Evolutionary conservation across 2,888 invertebrate species (phyloP).

Genomic region (Hirtodrosophila alboralis): DNA sequence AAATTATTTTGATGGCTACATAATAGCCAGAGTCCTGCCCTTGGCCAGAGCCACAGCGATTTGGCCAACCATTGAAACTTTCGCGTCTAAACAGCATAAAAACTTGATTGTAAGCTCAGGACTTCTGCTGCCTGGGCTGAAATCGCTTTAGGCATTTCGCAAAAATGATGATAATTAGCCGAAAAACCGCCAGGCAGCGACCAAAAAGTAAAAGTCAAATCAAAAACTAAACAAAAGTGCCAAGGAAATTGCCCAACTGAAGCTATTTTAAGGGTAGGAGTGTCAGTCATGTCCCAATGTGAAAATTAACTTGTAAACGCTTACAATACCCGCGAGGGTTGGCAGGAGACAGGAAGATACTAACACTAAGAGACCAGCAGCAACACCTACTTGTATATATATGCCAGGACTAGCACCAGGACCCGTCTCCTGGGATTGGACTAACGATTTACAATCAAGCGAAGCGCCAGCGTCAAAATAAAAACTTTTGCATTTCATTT

Average conservation of each 20-base stretch:
- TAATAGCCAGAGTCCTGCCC: constrained; percentile 59
- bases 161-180: constrained; percentile 82
- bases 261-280: constrained; percentile 14
- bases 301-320: constrained; percentile 82
- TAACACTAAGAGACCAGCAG: constrained; percentile 17
- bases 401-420: constrained; percentile 8
- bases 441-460: constrained; percentile 82
- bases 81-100: constrained; percentile 57
- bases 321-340: constrained; percentile 23
- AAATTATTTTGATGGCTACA: constrained; percentile 81
- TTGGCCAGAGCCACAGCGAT: constrained; percentile 10
- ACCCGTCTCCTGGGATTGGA: constrained; percentile 56
- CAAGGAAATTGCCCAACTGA: constrained; percentile 59
- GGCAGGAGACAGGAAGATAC: constrained; percentile 8
- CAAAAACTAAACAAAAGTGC: constrained; percentile 79
- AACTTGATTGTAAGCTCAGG: constrained; percentile 16
- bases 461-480: constrained; percentile 70
- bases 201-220: constrained; percentile 75
- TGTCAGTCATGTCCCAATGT: constrained; percentile 73
- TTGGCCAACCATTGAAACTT: constrained; percentile 48
- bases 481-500: constrained; percentile 79
- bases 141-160: constrained; percentile 74
- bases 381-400: too few species aligned
- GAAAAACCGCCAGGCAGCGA: constrained; percentile 45
- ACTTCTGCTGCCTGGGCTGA: constrained; percentile 23